phyloP scores from a whole-genome alignment of 1,140 invertebrate genomes.

The Bombus superbus region DNA sequence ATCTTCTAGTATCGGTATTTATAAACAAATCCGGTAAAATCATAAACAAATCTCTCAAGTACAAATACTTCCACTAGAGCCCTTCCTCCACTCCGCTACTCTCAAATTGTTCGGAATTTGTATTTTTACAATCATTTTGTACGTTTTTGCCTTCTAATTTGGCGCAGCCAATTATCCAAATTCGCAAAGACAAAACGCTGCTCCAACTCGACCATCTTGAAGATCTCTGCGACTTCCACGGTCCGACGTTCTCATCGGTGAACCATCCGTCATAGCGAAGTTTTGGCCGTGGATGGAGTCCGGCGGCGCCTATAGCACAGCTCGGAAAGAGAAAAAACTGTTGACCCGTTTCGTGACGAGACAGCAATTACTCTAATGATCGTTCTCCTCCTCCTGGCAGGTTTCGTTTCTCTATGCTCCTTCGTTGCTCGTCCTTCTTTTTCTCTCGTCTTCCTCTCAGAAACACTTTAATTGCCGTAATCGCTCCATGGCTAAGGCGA shows the following conservation, averaged over 20 bases:
- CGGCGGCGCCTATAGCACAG: neutral
- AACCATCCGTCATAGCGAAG: neutral
- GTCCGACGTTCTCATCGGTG: neutral
- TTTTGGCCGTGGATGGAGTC: neutral
- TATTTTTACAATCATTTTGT: neutral
- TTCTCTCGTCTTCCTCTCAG: neutral
- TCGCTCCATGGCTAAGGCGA: neutral
- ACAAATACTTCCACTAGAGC: neutral
- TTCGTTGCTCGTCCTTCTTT: neutral
- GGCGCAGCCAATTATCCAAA: neutral
- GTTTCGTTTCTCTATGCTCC: neutral
- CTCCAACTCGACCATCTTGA: neutral
- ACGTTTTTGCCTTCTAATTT: neutral
- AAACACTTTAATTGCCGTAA: conserved; percentile 45
- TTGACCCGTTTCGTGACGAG: conserved; percentile 57
- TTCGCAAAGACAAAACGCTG: neutral
- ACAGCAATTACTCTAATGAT: conserved; percentile 63
- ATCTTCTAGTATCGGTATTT: too few species aligned
- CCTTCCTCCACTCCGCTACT: rapidly evolving
- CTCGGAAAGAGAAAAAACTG: conserved; percentile 39
- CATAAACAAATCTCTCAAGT: neutral
- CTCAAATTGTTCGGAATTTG: neutral
- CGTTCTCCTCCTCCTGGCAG: conserved; percentile 1
- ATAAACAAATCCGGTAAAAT: too few species aligned
- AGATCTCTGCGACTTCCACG: neutral